Conservation (phyloP, 2,797 vertebrate genomes). For the Epinephelus awoara region DNA sequence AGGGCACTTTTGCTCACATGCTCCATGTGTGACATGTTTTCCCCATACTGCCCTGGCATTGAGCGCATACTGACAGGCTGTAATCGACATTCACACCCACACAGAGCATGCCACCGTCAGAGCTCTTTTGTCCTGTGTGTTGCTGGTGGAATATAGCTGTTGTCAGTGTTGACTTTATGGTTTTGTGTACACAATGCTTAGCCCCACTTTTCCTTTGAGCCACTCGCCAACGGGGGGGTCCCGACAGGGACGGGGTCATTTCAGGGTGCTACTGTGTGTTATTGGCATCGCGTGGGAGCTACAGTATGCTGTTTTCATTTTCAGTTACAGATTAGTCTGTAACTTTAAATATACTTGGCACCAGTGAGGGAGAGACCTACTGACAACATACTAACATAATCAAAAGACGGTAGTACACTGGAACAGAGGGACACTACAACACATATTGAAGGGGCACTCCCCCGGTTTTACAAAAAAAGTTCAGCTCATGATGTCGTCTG, state of each 20-base stretch:
- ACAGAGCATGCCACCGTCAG: conserved; percentile 26
- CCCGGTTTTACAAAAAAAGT: background rate
- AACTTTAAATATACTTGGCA: background rate
- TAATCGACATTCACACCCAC: conserved; percentile 61
- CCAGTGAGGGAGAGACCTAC: background rate
- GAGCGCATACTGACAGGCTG: conserved; percentile 56
- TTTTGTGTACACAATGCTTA: conserved; percentile 62
- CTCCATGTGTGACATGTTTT: conserved; percentile 55
- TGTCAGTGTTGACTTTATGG: conserved; percentile 71
- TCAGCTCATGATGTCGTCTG: background rate
- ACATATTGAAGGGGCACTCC: background rate
- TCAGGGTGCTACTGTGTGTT: conserved; percentile 12
- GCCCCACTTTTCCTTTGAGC: conserved; percentile 45
- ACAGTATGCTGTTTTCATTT: background rate
- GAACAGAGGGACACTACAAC: background rate
- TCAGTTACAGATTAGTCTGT: background rate
- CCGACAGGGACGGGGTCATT: conserved; percentile 39
- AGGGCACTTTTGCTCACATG: conserved; percentile 24
- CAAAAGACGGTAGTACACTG: background rate
- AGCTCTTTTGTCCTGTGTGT: conserved; percentile 64
- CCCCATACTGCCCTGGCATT: conserved; percentile 17
- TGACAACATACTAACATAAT: background rate
- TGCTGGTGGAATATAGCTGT: conserved; percentile 48
- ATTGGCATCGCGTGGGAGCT: background rate
- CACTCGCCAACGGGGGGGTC: conserved; percentile 23